Conservation (phyloP, 2,888 invertebrate genomes). For the Cheilosia variabilis region DNA sequence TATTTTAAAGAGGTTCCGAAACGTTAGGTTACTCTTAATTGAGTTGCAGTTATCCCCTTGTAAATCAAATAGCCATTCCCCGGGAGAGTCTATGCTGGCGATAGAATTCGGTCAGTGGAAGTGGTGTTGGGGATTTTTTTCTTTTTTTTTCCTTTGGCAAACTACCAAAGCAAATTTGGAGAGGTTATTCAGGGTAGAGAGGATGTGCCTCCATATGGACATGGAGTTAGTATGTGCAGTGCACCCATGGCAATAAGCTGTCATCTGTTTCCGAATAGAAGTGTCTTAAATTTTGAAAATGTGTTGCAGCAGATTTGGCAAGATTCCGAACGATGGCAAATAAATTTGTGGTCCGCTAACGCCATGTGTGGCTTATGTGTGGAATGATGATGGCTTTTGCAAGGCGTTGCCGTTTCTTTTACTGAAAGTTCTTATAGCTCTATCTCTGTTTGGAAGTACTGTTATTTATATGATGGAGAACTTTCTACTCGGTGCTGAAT, state of each 20-base stretch:
- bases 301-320: slow-evolving; percentile 68
- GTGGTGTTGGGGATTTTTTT: background rate
- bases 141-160: slow-evolving; percentile 50
- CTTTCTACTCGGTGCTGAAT: too few species aligned
- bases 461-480: too few species aligned
- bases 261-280: slow-evolving; percentile 63
- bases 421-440: background rate
- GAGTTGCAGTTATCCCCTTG: slow-evolving; percentile 48
- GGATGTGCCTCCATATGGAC: slow-evolving; percentile 57
- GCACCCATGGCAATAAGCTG: slow-evolving; percentile 66
- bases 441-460: background rate
- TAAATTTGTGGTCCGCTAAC: slow-evolving; percentile 36
- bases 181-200: slow-evolving; percentile 14
- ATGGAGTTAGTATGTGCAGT: slow-evolving; percentile 42
- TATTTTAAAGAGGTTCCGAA: slow-evolving; percentile 17
- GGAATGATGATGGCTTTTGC: background rate
- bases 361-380: slow-evolving; percentile 31
- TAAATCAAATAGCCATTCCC: slow-evolving; percentile 56
- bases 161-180: slow-evolving; percentile 59
- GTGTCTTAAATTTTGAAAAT: slow-evolving; percentile 68
- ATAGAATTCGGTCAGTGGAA: slow-evolving; percentile 28
- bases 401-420: background rate
- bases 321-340: slow-evolving; percentile 51
- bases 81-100: background rate
- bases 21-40: slow-evolving; percentile 55